Evolutionary conservation across 1,140 invertebrate genomes (phyloP), one percentile per base, ranked within the genome.

Genomic region (Bombyx mori): DNA sequence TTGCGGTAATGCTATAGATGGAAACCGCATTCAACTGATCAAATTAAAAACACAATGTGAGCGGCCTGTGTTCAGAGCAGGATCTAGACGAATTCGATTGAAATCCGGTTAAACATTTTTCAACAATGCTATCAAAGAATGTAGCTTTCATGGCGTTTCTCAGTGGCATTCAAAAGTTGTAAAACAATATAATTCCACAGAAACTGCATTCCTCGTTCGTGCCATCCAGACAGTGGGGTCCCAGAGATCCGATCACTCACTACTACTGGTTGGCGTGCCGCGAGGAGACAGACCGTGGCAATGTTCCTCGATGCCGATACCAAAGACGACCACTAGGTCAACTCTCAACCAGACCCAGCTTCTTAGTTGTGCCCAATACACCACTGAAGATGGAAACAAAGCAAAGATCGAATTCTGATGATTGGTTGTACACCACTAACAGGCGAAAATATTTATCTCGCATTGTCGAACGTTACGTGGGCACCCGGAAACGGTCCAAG

Each of bases 211-310:
- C 89, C 50, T 89, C 90, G 12, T 82, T 91, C 51, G 88, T 86
- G 68, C 90, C 90, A 12, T 89, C 90, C 0, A 77, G 90, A 6
- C 90, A 91, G 57, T 92, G 91, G 91, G 91, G 91, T 8, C 90
- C 90, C 9, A 85, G 89, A 8, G 91, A 92, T 62, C 90, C 91
- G 8, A 91, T 91, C 58, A 85, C 88, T 35, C 79, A 90, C n/a
- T 89, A 91, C 69, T 90, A 89, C 55, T 91, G 90, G 90, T 73
- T 90, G 44, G 85, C 90, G 43, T 88, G 90, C 75, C 70, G 79
- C 0, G 78, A 84, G 8, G 71, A 76, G 51, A 47, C 55, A 6
- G 62, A 68, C 12, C 57, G 56, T 18, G 86, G 88, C 5, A 82
- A 86, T 49, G 50, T 62, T 7, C 56, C 60, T 6, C 58, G 62